Percentiles rank a stretch among this genome's conserved stretches.
phyloP scores from a whole-genome alignment of 2,888 invertebrate genomes.

The Bibio marci region DNA sequence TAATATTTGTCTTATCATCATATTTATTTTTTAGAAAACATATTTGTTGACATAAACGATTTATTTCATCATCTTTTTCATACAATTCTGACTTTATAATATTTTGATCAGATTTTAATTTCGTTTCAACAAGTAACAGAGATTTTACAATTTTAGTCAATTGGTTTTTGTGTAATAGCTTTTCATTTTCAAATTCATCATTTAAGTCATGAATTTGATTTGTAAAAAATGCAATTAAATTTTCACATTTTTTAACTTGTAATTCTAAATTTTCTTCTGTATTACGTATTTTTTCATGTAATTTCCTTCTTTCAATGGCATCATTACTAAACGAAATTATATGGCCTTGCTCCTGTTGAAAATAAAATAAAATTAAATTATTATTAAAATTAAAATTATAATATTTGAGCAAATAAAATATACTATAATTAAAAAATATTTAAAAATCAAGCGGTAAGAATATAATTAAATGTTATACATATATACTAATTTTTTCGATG shows the following conservation, averaged over 20 bases:
- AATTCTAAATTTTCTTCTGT: conserved; percentile 7
- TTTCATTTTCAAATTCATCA: conserved; percentile 25
- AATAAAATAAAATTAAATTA: too few species aligned
- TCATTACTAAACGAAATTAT: too few species aligned
- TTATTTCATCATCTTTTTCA: conserved; percentile 19
- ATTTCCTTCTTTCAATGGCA: neutral
- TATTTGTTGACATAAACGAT: conserved; percentile 17
- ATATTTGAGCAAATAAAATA: too few species aligned
- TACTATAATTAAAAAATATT: too few species aligned
- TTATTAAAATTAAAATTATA: too few species aligned
- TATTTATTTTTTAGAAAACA: conserved; percentile 20
- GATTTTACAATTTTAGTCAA: conserved; percentile 27
- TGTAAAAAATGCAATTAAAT: conserved; percentile 18
- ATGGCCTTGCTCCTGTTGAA: too few species aligned
- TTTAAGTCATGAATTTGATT: conserved; percentile 24
- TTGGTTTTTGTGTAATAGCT: conserved; percentile 24
- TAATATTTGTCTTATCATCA: conserved; percentile 13
- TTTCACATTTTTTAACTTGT: conserved; percentile 17
- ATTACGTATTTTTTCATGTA: neutral
- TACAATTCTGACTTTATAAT: conserved; percentile 23
- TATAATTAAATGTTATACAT: too few species aligned
- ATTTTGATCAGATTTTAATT: conserved; percentile 27
- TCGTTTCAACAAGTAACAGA: conserved; percentile 25
- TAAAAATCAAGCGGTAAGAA: too few species aligned
- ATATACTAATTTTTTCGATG: too few species aligned